Percentiles rank a stretch among this genome's conserved stretches.
Conservation (phyloP, 1,140 invertebrate species). For the Tetramorium alpestre region DNA sequence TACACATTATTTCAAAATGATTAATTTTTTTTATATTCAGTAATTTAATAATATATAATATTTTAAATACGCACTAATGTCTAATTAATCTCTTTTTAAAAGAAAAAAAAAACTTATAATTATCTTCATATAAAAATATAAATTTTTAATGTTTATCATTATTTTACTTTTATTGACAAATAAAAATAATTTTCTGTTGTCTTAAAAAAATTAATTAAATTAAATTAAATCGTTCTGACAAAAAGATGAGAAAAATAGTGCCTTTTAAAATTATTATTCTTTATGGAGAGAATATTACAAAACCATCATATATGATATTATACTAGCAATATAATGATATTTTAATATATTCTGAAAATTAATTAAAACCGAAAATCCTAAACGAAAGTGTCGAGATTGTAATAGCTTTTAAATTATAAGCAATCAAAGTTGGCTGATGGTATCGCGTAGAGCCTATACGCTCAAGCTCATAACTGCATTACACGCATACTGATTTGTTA, state of each 20-base stretch:
- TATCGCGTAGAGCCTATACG: background rate
- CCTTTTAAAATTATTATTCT: background rate
- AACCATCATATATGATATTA: background rate
- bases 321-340: background rate
- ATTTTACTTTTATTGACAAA: background rate
- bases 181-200: background rate
- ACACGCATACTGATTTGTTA: background rate
- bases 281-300: background rate
- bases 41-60: background rate
- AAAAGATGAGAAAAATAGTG: background rate
- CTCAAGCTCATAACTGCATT: background rate
- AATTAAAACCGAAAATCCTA: conserved; percentile 14
- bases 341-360: conserved; percentile 1
- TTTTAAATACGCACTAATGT: background rate
- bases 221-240: background rate
- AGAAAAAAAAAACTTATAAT: no score
- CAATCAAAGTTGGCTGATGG: background rate
- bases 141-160: background rate
- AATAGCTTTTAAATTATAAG: background rate
- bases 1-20: background rate
- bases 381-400: background rate
- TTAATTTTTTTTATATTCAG: background rate
- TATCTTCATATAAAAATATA: background rate
- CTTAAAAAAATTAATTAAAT: background rate
- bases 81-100: background rate